Conservation (phyloP, 1,140 invertebrate species). For the Dolichoris vasculosae region DNA sequence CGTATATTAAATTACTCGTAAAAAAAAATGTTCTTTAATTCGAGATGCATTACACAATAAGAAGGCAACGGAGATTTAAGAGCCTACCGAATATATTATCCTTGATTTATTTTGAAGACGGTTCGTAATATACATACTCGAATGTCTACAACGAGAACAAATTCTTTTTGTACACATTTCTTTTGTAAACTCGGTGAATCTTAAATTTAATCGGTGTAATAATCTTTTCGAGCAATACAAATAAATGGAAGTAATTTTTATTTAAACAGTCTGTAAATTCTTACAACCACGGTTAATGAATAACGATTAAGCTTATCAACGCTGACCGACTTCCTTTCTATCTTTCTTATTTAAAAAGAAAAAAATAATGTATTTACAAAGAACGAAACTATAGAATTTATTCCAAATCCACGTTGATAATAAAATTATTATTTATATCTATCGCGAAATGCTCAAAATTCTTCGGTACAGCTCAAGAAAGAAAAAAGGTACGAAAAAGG, state of each 20-base stretch:
- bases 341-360: neutral
- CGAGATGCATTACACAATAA: neutral
- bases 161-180: neutral
- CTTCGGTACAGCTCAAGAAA: neutral
- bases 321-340: neutral
- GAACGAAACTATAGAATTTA: neutral
- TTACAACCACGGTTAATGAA: neutral
- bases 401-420: neutral
- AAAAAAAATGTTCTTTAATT: neutral
- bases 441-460: neutral
- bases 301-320: neutral
- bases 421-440: neutral
- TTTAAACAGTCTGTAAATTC: neutral
- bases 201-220: neutral
- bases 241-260: neutral
- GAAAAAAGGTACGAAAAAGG: neutral
- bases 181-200: neutral
- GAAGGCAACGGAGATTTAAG: neutral
- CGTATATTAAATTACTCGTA: neutral
- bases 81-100: neutral
- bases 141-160: neutral
- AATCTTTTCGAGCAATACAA: neutral
- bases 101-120: conserved; percentile 18
- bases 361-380: neutral
- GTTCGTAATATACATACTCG: neutral